Evolutionary conservation across 2,888 invertebrate species (phyloP).

Genomic region (Chironomus tentans): DNA sequence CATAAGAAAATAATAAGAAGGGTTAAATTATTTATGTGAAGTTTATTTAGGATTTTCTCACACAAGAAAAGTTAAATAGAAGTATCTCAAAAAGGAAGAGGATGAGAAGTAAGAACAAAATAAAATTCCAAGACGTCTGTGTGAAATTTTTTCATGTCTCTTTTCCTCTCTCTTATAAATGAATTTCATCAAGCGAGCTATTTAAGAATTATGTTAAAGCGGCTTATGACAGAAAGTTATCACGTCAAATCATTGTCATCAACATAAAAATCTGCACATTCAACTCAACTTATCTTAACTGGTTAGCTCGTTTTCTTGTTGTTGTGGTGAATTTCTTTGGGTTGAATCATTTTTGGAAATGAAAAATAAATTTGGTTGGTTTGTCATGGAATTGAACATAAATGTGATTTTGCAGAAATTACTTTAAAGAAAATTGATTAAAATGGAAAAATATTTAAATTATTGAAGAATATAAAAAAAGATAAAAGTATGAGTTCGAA

Average conservation of each 20-base stretch:
- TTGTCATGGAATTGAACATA: too few species aligned
- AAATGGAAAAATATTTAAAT: too few species aligned
- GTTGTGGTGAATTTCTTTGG: too few species aligned
- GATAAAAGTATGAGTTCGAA: too few species aligned
- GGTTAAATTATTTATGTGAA: neutral
- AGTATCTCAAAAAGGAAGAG: neutral
- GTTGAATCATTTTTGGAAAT: too few species aligned
- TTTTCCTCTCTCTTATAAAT: neutral
- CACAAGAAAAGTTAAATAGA: neutral
- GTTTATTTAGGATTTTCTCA: slow-evolving; percentile 8
- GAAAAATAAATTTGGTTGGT: too few species aligned
- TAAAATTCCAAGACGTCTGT: neutral
- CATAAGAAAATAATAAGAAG: neutral
- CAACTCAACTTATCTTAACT: neutral
- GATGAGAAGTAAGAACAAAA: neutral
- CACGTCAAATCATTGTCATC: slow-evolving; percentile 8
- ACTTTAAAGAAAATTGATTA: too few species aligned
- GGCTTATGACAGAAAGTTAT: slow-evolving; percentile 1
- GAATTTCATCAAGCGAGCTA: neutral
- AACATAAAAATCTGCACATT: neutral
- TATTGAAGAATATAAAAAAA: too few species aligned
- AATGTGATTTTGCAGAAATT: too few species aligned
- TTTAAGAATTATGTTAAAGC: neutral
- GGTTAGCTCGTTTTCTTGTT: too few species aligned
- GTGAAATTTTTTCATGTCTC: neutral